These are phyloP conservation scores for Xiphias gladius DNA, from an alignment of 2,113 vertebrate genomes.

Conservation along the genomic window DNA sequence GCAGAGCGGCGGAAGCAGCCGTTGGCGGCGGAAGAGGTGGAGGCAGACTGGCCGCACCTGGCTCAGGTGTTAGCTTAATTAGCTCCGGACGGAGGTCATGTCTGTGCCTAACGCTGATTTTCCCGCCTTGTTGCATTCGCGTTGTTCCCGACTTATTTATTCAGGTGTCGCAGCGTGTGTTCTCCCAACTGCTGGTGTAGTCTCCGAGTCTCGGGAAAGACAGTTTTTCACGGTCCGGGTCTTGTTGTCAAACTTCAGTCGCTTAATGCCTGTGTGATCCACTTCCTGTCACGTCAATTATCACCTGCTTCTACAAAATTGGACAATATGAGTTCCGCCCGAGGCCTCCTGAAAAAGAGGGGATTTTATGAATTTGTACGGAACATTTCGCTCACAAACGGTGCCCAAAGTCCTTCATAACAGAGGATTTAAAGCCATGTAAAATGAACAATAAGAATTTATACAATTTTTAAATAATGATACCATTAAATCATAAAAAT, in stretches of 20 bases:
- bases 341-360: background rate
- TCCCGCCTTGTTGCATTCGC: background rate
- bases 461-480: background rate
- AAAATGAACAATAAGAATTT: background rate
- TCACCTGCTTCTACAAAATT: background rate
- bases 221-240: background rate
- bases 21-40: background rate
- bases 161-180: background rate
- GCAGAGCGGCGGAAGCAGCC: background rate
- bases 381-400: too few relatives aligned
- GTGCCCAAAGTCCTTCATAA: too few relatives aligned
- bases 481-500: background rate
- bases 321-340: background rate
- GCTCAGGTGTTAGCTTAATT: background rate
- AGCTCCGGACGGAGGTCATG: background rate
- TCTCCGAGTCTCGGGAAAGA: background rate
- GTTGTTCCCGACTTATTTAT: background rate
- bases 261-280: background rate
- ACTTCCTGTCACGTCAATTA: background rate
- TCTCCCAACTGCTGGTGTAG: background rate
- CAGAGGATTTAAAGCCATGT: background rate
- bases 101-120: background rate
- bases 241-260: background rate
- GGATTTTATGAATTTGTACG: background rate
- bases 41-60: background rate